Base-by-base conservation (phyloP, 2,113 vertebrate species). In the Podiceps cristatus region DNA sequence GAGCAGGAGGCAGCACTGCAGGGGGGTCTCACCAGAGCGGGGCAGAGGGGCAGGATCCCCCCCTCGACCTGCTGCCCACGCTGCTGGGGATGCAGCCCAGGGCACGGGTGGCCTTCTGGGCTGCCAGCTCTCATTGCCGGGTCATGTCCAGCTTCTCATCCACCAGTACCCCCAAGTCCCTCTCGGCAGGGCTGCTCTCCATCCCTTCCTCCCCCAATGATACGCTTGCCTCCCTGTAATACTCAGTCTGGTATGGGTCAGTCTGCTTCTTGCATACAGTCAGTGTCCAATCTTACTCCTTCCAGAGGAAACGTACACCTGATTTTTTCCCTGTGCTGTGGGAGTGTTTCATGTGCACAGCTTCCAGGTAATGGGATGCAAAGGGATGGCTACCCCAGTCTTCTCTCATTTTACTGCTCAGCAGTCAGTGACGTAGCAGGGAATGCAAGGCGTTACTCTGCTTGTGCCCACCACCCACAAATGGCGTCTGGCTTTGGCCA, bases 261-360 rank as follows among this genome's bases (percentile, higher is more conserved):
- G 14, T 77, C 52, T 78, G 27, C 44, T 2, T 27, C 27, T 55
- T 73, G 13, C 2, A 3, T 68, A 2, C 28, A 24, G 4, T 35
- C 0, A 0, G 12, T 60, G 47, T 74, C 15, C 18, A 4, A 18
- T 45, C 23, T 59, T 35, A 9, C 1, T 92, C 18, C 20, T 77
- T 12, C 27, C 33, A 13, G 19, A 56, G 49, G 64, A 82, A 49
- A 9, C 1, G 0, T 5, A 15, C 1, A 2, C 9, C 27, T 72
- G 66, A 52, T 12, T 5, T 49, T 49, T 40, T 8, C 24, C 4
- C 12, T 40, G 0, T 60, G 59, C 37, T 33, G 3, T 18, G 20
- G 22, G 8, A 14, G n/a, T 50, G 29, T n/a, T 90, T 33, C 28
- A 9, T 3, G 9, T 45, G 28, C 55, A 18, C 13, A 18, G 1